Conservation (phyloP, 2,888 invertebrate genomes). For the Corbicula japonica region DNA sequence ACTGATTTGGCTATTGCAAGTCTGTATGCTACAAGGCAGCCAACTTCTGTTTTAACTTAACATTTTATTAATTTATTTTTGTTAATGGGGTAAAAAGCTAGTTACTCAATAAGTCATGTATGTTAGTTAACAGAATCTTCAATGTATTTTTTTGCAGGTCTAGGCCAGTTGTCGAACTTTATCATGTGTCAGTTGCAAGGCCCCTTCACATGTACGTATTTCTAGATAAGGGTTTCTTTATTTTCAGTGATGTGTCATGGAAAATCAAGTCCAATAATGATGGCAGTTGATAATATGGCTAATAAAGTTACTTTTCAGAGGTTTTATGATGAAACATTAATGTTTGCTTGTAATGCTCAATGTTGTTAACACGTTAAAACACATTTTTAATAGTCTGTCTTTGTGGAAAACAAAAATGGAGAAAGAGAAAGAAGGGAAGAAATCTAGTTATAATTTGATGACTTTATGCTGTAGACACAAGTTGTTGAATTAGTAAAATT, state of each 20-base stretch:
- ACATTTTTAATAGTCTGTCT: too few species aligned
- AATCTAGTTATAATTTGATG: too few species aligned
- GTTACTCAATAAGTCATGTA: too few species aligned
- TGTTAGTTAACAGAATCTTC: too few species aligned
- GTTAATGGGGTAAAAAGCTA: too few species aligned
- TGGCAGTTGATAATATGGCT: conserved; percentile 24
- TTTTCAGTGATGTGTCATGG: conserved; percentile 11
- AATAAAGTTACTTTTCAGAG: conserved; percentile 34
- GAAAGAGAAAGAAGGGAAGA: too few species aligned
- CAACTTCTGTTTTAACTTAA: background rate
- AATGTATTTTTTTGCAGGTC: conserved; percentile 75
- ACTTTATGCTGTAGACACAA: too few species aligned
- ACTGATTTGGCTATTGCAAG: too few species aligned
- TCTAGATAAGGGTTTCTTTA: background rate
- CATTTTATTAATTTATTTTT: background rate
- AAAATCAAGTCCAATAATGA: conserved; percentile 38
- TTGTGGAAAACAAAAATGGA: too few species aligned
- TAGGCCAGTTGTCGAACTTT: conserved; percentile 74
- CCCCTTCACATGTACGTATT: conserved; percentile 77
- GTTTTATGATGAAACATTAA: conserved; percentile 14
- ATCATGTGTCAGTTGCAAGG: conserved; percentile 70
- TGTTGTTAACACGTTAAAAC: too few species aligned
- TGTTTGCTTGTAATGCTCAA: conserved; percentile 11
- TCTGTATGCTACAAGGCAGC: background rate
- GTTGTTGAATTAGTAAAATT: too few species aligned